phyloP scores from a whole-genome alignment of 2,888 invertebrate species.

The Steinernema carpocapsae region DNA sequence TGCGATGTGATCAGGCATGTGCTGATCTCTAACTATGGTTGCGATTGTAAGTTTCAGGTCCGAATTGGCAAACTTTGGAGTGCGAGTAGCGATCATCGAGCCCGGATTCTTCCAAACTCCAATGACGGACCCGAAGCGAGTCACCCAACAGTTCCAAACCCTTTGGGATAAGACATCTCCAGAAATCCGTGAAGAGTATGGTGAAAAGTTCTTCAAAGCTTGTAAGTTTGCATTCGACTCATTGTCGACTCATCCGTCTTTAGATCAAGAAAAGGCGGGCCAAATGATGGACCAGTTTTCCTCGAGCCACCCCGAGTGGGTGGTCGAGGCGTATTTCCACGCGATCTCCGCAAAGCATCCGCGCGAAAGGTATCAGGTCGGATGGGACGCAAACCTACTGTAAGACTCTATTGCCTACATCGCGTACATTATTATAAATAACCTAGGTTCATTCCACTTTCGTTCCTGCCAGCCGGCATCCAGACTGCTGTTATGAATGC shows the following conservation, averaged over 20 bases:
- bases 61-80: conserved; percentile 60
- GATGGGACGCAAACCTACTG: conserved; percentile 36
- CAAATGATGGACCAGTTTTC: conserved; percentile 29
- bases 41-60: conserved; percentile 41
- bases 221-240: conserved; percentile 34
- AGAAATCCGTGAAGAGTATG: conserved; percentile 49
- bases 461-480: conserved; percentile 9
- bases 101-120: conserved; percentile 66
- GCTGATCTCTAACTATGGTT: not conserved
- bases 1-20: conserved; percentile 60
- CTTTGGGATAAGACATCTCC: conserved; percentile 45
- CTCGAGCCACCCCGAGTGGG: conserved; percentile 36
- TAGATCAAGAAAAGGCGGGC: conserved; percentile 2
- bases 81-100: conserved; percentile 61
- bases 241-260: not conserved
- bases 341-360: conserved; percentile 42
- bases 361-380: conserved; percentile 41
- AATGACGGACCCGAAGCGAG: conserved; percentile 41
- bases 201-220: conserved; percentile 45
- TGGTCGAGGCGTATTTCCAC: conserved; percentile 46
- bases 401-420: not conserved
- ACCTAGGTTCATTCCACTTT: conserved; percentile 10
- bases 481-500: not conserved
- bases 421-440: not conserved
- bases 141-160: conserved; percentile 41